Percentiles rank a stretch among this genome's conserved stretches.
These are phyloP conservation scores for Cephus nigrinus DNA, from an alignment of 2,888 invertebrate species.

Conservation along the genomic window DNA sequence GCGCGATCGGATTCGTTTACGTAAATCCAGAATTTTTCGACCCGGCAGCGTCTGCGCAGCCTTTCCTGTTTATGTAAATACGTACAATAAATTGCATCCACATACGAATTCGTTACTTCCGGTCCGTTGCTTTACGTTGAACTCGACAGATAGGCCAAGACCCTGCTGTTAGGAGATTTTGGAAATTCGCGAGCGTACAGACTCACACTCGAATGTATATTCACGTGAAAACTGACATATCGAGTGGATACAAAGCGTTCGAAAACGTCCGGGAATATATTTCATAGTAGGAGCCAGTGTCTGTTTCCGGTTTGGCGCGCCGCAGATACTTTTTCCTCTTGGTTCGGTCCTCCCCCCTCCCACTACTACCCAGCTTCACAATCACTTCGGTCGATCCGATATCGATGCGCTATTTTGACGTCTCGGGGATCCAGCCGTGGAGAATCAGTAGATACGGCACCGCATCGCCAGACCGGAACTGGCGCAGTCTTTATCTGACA, in stretches of 20 bases:
- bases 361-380: slow-evolving; percentile 31
- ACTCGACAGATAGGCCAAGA: background rate
- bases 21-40: slow-evolving; percentile 35
- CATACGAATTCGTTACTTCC: slow-evolving; percentile 61
- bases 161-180: background rate
- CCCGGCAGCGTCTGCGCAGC: slow-evolving; percentile 38
- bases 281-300: slow-evolving; percentile 41
- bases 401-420: slow-evolving; percentile 32
- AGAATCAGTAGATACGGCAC: background rate
- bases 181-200: background rate
- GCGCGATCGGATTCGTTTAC: slow-evolving; percentile 22
- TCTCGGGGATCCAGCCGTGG: background rate
- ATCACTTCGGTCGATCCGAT: slow-evolving; percentile 40
- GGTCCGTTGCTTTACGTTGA: slow-evolving; percentile 42
- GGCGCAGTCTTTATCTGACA: background rate
- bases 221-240: background rate
- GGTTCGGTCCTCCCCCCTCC: background rate
- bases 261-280: slow-evolving; percentile 27
- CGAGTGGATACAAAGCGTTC: background rate
- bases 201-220: slow-evolving; percentile 5
- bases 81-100: slow-evolving; percentile 55
- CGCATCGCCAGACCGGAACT: background rate
- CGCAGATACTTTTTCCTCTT: slow-evolving; percentile 26
- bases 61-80: slow-evolving; percentile 56
- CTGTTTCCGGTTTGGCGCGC: slow-evolving; percentile 54